Evolutionary conservation across 2,888 invertebrate species (phyloP), one percentile per base, ranked within the genome.

Genomic region (Rotaria magnacalcarata): DNA sequence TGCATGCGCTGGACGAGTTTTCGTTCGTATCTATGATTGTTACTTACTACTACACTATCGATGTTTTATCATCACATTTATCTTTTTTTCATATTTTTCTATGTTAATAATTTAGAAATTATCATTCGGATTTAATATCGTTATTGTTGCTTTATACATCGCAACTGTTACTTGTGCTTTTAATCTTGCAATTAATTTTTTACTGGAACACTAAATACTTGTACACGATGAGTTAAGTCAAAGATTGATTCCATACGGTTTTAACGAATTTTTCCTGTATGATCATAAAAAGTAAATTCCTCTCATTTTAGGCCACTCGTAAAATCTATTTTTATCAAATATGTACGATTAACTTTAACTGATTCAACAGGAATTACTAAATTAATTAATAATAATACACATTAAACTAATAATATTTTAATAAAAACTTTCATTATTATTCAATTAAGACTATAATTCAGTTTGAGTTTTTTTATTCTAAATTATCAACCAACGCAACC

Each of bases 231-330:
- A 3, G 80, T 80, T 2, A 24, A 3, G n/a, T n/a, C n/a, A 11
- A 80, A 24, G 24, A 47, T 80, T 10, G 80, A 47, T 80, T 47
- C 80, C 80, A 80, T 80, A 24, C 80, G 47, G 47, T 80, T n/a
- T 8, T 47, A 47, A 8, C 4, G 80, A 2, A 16, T 43, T n/a
- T 80, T 80, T 47, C 47, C 80, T 0, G 47, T 80, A 4, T 4
- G 16, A 47, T 80, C 80, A 80, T 80, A 80, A 14, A 80, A 24
- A 19, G 80, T 24, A 14, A 80, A 80, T 80, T 80, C 80, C 0
- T 47, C 80, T 19, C 80, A 47, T 80, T 80, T 80, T 24, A 80
- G 47, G 0, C n/a, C 47, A 80, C 80, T 80, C 1, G 47, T 0
- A 14, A 80, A 80, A 80, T 80, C 47, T 47, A 47, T 80, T 14